Conservation (phyloP, 2,797 vertebrate species). For the Microhierax caerulescens region DNA sequence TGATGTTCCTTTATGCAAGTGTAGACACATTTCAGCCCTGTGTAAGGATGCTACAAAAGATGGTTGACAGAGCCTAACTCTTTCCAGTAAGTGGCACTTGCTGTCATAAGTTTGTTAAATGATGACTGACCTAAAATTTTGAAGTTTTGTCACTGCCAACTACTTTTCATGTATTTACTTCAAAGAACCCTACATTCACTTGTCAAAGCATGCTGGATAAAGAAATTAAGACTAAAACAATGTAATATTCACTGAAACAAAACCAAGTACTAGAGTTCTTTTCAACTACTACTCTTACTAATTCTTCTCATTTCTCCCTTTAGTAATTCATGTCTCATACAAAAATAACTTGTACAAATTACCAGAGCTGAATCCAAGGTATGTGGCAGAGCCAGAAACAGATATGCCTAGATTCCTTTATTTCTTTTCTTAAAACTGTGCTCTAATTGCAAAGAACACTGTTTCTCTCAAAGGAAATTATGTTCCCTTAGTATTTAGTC, state of each 20-base stretch:
- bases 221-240: background rate
- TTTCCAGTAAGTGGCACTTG: background rate
- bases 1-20: background rate
- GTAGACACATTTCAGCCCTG: background rate
- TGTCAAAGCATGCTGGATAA: background rate
- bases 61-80: background rate
- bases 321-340: background rate
- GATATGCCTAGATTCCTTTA: background rate
- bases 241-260: background rate
- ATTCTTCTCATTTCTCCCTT: background rate
- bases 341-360: background rate
- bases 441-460: background rate
- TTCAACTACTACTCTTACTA: background rate
- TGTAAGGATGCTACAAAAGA: background rate
- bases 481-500: background rate
- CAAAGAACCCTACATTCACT: background rate
- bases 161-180: background rate
- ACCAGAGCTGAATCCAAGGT: conserved; percentile 1
- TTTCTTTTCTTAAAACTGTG: background rate
- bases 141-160: background rate
- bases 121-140: background rate
- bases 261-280: background rate
- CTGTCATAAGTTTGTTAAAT: background rate
- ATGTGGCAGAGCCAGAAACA: background rate
- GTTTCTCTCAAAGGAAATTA: background rate